Percentiles rank a stretch among this genome's conserved stretches.
Conservation (phyloP, 2,113 vertebrate genomes). For the Lasiurus cinereus region DNA sequence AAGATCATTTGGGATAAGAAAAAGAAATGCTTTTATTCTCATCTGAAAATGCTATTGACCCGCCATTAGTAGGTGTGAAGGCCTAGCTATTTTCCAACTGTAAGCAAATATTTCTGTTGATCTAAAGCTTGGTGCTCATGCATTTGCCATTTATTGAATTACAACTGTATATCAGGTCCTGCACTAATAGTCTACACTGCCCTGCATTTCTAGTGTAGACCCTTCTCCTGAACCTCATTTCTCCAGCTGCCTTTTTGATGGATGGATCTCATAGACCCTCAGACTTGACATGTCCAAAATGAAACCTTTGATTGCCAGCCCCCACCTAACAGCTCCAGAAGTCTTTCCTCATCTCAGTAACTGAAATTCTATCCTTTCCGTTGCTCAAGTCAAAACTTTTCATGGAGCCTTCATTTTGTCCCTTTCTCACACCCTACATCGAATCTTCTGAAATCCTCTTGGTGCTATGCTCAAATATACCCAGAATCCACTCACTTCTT, state of each 20-base stretch:
- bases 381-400: not conserved
- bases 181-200: not conserved
- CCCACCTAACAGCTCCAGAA: not conserved
- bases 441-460: not conserved
- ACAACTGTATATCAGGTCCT: fast-evolving
- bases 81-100: not conserved
- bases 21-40: slow-evolving; percentile 1
- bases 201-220: fast-evolving
- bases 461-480: not conserved
- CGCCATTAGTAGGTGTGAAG: not conserved
- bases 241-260: not conserved
- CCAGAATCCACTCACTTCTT: not conserved
- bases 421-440: fast-evolving
- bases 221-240: not conserved
- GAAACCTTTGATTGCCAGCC: not conserved
- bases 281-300: not conserved
- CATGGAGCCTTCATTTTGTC: not conserved
- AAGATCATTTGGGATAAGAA: slow-evolving; percentile 30
- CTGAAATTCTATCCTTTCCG: not conserved
- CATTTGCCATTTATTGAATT: not conserved
- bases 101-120: not conserved
- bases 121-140: not conserved
- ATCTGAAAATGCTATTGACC: not conserved
- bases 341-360: not conserved
- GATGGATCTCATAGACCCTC: not conserved